phyloP scores from a whole-genome alignment of 2,797 vertebrate genomes.

The Hipposideros larvatus region DNA sequence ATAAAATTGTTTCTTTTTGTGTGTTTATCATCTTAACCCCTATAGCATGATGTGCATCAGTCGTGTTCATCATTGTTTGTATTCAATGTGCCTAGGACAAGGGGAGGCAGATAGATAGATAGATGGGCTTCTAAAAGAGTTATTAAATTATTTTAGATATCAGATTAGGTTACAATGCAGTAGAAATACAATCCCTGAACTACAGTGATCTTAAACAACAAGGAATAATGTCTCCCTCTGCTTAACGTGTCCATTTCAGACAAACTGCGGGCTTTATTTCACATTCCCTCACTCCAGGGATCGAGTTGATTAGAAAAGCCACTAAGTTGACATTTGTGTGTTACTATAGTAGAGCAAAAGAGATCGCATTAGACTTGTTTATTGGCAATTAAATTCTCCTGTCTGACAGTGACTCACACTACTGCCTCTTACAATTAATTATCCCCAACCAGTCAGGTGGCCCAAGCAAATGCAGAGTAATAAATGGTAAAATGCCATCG shows the following conservation, averaged over 20 bases:
- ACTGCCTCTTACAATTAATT: neutral
- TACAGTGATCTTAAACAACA: neutral
- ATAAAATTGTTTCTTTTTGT: neutral
- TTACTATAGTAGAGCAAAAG: neutral
- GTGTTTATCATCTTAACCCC: neutral
- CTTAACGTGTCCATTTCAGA: neutral
- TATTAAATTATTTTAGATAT: neutral
- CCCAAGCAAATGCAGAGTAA: neutral
- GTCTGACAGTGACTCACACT: neutral
- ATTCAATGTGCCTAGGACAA: neutral
- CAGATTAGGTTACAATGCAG: neutral
- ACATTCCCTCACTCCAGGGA: neutral
- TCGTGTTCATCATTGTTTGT: neutral
- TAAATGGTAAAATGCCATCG: neutral
- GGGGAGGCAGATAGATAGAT: neutral
- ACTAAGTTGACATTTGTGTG: neutral
- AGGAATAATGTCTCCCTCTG: neutral
- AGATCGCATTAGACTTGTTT: neutral
- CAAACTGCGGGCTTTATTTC: accelerated
- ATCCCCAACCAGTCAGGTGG: neutral
- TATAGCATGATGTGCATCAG: neutral
- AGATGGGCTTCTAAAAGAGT: neutral
- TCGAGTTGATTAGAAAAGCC: accelerated
- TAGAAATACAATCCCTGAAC: neutral
- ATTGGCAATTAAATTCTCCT: neutral